Conservation (phyloP, 2,888 invertebrate species). For the Homarus gammarus region DNA sequence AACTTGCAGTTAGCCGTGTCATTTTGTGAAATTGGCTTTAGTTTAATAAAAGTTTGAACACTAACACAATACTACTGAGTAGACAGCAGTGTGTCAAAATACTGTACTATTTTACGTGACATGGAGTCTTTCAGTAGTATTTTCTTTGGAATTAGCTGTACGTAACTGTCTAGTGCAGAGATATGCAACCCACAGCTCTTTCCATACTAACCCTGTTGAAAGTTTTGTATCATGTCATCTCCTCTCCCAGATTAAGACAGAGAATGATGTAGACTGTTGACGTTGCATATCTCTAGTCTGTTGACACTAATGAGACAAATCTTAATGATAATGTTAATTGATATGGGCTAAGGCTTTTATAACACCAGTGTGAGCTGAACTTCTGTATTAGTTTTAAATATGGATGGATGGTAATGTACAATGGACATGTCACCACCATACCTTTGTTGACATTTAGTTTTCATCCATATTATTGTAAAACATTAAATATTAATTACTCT, state of each 20-base stretch:
- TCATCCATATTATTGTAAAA: no score
- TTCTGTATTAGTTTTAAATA: slow-evolving; percentile 9
- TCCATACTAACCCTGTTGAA: not conserved
- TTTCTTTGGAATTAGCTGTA: slow-evolving; percentile 3
- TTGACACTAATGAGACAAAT: slow-evolving; percentile 3
- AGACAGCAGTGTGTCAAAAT: no score
- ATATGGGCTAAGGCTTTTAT: slow-evolving; percentile 10
- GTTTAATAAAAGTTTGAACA: not conserved
- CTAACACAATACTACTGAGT: not conserved
- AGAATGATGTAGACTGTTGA: slow-evolving; percentile 10
- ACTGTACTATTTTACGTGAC: no score
- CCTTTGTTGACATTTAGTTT: no score
- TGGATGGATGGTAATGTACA: no score
- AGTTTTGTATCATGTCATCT: not conserved
- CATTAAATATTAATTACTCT: not conserved
- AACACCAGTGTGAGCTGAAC: slow-evolving; percentile 40
- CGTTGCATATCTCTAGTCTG: slow-evolving; percentile 36
- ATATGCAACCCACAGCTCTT: slow-evolving; percentile 11
- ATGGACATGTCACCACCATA: no score
- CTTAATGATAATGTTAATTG: slow-evolving; percentile 12
- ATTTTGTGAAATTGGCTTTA: not conserved
- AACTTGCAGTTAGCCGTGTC: not conserved
- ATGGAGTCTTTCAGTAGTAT: slow-evolving; percentile 19
- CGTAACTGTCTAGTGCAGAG: slow-evolving; percentile 29
- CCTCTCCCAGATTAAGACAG: not conserved